Percentiles rank a stretch among this genome's conserved stretches.
phyloP scores from a whole-genome alignment of 2,797 vertebrate species.

The Trematomus bernacchii region DNA sequence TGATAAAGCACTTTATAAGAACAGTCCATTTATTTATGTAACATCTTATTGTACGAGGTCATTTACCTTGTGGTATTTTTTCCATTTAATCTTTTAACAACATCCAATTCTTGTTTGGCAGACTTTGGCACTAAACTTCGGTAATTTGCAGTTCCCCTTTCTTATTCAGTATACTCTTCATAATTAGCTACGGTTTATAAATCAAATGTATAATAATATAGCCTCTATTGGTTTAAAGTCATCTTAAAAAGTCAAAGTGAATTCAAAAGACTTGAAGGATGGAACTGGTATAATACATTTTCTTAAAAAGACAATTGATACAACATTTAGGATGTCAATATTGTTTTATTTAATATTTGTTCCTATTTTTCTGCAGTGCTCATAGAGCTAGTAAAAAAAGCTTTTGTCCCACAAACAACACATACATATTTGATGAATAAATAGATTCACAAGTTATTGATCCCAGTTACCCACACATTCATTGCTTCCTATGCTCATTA shows the following conservation, averaged over 20 bases:
- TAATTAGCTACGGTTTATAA: not conserved
- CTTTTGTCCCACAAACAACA: constrained; percentile 45
- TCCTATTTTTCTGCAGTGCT: constrained; percentile 21
- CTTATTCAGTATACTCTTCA: not conserved
- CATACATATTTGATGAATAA: constrained; percentile 65
- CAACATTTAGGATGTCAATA: constrained; percentile 23
- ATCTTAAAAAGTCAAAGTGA: not conserved
- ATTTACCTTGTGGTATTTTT: not conserved
- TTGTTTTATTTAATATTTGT: constrained; percentile 49
- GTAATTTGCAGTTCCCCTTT: not conserved
- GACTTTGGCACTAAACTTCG: not conserved
- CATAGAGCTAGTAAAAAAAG: constrained; percentile 70
- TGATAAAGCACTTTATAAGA: too few relatives aligned
- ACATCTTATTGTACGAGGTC: not conserved
- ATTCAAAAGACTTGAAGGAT: not conserved
- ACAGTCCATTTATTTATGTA: not conserved
- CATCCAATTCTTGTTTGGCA: not conserved
- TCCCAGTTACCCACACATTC: constrained; percentile 62
- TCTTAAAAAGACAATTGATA: not conserved
- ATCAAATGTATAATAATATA: not conserved
- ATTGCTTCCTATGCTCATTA: constrained; percentile 47
- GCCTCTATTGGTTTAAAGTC: not conserved
- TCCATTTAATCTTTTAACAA: not conserved
- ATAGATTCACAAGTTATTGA: constrained; percentile 43
- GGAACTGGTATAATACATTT: not conserved